phyloP scores from a whole-genome alignment of 92 coral and sea anemone genomes.

The Phymanthus crucifer region DNA sequence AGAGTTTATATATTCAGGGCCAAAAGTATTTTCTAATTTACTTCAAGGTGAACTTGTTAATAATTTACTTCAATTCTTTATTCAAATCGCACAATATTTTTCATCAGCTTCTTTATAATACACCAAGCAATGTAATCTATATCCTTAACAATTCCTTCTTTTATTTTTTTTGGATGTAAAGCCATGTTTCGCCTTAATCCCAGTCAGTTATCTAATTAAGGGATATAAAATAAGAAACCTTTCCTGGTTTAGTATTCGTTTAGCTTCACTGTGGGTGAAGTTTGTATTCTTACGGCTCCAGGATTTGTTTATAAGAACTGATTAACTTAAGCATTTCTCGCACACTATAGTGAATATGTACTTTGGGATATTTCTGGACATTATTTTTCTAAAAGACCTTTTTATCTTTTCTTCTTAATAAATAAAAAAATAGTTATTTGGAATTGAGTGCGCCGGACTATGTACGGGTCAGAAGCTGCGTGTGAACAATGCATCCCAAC shows the following conservation, averaged over 20 bases:
- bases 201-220: background rate
- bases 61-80: background rate
- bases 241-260: too few relatives aligned
- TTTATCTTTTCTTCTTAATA: too few relatives aligned
- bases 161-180: background rate
- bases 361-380: too few relatives aligned
- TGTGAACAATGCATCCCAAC: too few relatives aligned
- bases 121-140: background rate
- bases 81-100: background rate
- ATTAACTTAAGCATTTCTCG: background rate
- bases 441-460: too few relatives aligned
- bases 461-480: too few relatives aligned
- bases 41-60: slow-evolving; percentile 23
- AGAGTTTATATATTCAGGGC: background rate
- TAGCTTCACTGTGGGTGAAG: too few relatives aligned
- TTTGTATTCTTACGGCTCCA: too few relatives aligned
- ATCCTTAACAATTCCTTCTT: background rate
- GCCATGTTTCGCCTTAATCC: background rate
- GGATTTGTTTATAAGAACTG: too few relatives aligned
- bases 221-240: too few relatives aligned
- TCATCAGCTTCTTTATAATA: background rate
- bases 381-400: too few relatives aligned
- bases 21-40: slow-evolving; percentile 18
- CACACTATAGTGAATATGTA: background rate
- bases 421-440: too few relatives aligned